phyloP scores from a whole-genome alignment of 2,888 invertebrate species.

The Pyralis farinalis region DNA sequence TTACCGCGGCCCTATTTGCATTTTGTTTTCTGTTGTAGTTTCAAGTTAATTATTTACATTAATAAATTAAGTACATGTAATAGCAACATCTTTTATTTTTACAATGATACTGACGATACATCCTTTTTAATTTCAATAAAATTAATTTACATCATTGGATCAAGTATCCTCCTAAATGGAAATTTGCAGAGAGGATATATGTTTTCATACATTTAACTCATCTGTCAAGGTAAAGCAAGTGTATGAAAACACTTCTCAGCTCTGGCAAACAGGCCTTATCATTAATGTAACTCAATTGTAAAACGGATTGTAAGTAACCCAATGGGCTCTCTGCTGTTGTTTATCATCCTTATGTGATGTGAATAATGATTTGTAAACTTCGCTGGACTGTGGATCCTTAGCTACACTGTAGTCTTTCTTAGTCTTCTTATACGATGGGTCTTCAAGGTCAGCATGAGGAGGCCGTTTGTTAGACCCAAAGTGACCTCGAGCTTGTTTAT shows the following conservation, averaged over 20 bases:
- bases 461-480: constrained; percentile 69
- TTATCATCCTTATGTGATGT: constrained; percentile 94
- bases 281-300: constrained; percentile 82
- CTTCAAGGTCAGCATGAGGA: constrained; percentile 64
- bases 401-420: constrained; percentile 92
- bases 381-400: constrained; percentile 93
- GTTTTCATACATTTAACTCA: too few species aligned
- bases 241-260: too few species aligned
- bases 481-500: constrained; percentile 62
- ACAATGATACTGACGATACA: too few species aligned
- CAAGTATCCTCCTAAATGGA: too few species aligned
- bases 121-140: too few species aligned
- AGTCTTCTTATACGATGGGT: constrained; percentile 88
- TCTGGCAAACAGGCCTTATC: too few species aligned
- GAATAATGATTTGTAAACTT: constrained; percentile 97
- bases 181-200: too few species aligned
- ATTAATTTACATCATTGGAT: too few species aligned
- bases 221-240: too few species aligned
- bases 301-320: constrained; percentile 99
- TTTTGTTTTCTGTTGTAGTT: constrained; percentile 1
- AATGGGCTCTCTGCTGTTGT: constrained; percentile 94
- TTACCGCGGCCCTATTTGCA: too few species aligned
- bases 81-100: too few species aligned
- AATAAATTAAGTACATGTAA: background rate
- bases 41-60: constrained; percentile 11